Percentiles rank a stretch among this genome's conserved stretches.
Evolutionary conservation across 1,140 invertebrate species (phyloP).

Genomic region (Drosophila kohkoa): DNA sequence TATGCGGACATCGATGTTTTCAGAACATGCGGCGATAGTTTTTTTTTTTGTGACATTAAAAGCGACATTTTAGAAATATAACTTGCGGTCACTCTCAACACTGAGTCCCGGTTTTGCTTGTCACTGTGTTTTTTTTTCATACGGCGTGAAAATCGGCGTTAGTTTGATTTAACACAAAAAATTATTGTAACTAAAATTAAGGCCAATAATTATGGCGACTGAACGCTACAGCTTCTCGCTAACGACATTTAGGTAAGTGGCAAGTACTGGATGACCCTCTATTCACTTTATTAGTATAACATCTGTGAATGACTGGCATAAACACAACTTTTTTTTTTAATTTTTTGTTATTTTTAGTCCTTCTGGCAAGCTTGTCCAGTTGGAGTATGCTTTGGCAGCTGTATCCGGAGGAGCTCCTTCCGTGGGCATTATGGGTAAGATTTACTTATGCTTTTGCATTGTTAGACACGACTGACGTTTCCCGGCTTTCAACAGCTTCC

Average conservation of each 20-base stretch:
- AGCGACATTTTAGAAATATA: not conserved
- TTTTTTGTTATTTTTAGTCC: slow-evolving; percentile 88
- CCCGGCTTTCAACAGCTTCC: slow-evolving; percentile 87
- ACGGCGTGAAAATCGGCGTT: slow-evolving; percentile 59
- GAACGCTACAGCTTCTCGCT: slow-evolving; percentile 99
- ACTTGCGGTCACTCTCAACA: slow-evolving; percentile 1
- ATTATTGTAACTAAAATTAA: slow-evolving; percentile 44
- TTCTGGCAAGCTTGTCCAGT: slow-evolving; percentile 99
- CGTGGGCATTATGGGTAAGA: slow-evolving; percentile 97
- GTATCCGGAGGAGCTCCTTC: slow-evolving; percentile 99
- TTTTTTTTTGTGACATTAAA: too few relatives aligned
- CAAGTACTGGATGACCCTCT: too few relatives aligned
- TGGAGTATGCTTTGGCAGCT: slow-evolving; percentile 99
- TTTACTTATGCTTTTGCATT: not conserved
- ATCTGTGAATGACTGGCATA: slow-evolving; percentile 66
- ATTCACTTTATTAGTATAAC: slow-evolving; percentile 30
- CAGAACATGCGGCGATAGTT: too few relatives aligned
- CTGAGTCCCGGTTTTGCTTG: slow-evolving; percentile 64
- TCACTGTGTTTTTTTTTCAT: slow-evolving; percentile 62
- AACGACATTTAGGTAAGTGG: slow-evolving; percentile 97
- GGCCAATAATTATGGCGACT: slow-evolving; percentile 90
- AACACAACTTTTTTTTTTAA: slow-evolving; percentile 51
- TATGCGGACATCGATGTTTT: too few relatives aligned
- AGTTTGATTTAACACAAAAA: slow-evolving; percentile 54
- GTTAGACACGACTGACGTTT: not conserved